Base-by-base conservation (phyloP, 2,113 vertebrate genomes). In the Pachyramphus minor region DNA sequence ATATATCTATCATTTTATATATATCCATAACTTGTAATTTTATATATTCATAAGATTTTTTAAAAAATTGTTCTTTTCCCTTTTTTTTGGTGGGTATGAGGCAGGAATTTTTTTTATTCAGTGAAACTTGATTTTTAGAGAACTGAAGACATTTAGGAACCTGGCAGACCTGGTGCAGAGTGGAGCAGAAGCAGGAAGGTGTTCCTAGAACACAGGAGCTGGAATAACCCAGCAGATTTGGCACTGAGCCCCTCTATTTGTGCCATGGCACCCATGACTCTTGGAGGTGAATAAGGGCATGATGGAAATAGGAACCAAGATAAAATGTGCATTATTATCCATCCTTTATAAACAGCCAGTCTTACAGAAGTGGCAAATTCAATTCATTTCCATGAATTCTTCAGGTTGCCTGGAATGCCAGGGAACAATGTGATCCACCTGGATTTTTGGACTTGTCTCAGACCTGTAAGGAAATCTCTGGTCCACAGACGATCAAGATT, bases 401-500 rank as follows among this genome's bases (percentile, higher is more conserved):
- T 44, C 8, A 3, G 23, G 37, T 77, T 69, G 77, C 28, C 50
- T 49, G 42, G 42, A 47, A 63, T 33, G 28, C 17, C 25, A 67
- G 80, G 60, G 30, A 72, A 52, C 49, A 56, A 6, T 47, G 56
- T 33, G 73, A 87, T 76, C 94, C 72, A 76, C 68, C 50, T 75
- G 72, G 62, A 41, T 27, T 71, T 64, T 78, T 67, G 86, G 8
- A 24, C 66, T 77, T 74, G 49, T 68, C 82, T 93, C 63, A 37
- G 56, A 49, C 69, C 81, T 50, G 77, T 95, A 91, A 87, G 64
- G 62, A 94, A 94, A 80, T 68, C 90, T 93, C 37, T 35, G 22
- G 90, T 87, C 86, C 85, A 68, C 77, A 87, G 84, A 81, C 27
- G 85, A 95, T 92, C 67, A 64, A 90, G 86, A 95, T 97, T 77